phyloP scores from a whole-genome alignment of 2,888 invertebrate genomes.

The Halictus ligatus region DNA sequence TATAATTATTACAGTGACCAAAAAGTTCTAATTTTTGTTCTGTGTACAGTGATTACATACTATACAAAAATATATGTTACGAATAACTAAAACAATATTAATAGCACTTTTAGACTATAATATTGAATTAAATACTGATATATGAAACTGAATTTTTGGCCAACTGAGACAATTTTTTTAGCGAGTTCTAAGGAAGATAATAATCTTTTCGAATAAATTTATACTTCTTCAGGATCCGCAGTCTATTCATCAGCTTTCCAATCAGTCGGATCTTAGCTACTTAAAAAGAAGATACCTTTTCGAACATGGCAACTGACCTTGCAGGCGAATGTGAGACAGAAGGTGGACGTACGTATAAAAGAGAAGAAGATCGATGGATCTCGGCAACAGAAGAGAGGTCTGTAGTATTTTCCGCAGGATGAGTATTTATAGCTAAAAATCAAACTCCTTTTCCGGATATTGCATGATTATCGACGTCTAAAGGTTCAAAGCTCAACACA shows the following conservation, averaged over 20 bases:
- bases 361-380: too few species aligned
- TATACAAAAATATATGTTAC: too few species aligned
- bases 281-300: background rate
- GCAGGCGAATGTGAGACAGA: background rate
- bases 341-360: background rate
- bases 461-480: background rate
- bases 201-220: background rate
- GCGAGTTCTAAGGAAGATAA: background rate
- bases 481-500: background rate
- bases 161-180: background rate
- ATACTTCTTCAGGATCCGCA: background rate
- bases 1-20: background rate
- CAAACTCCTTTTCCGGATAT: conserved; percentile 1
- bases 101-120: background rate
- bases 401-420: background rate
- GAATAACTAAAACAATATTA: too few species aligned
- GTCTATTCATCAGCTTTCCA: background rate
- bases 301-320: conserved; percentile 3
- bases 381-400: background rate
- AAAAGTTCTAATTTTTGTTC: background rate
- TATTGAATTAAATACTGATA: background rate
- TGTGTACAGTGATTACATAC: background rate
- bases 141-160: background rate
- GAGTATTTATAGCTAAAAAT: conserved; percentile 1
- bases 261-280: background rate